These are phyloP conservation scores for Pantherophis guttatus DNA, from an alignment of 2,113 vertebrate species.

Conservation along the genomic window DNA sequence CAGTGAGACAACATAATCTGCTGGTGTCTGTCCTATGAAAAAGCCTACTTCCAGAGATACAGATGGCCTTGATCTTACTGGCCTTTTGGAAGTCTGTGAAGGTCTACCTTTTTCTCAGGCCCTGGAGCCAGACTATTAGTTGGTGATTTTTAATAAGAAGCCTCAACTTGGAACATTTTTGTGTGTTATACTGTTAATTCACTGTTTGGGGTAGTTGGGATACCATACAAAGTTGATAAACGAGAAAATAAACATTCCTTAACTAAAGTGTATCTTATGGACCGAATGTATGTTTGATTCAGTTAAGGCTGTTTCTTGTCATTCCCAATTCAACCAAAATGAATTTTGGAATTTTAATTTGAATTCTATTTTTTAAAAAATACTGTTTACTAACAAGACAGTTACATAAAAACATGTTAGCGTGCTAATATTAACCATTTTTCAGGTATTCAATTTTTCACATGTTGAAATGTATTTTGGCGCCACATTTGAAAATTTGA, in stretches of 20 bases:
- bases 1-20: not conserved
- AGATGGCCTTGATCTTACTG: too few species aligned
- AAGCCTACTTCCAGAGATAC: not conserved
- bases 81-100: not conserved
- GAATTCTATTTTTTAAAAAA: not conserved
- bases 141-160: not conserved
- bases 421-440: not conserved
- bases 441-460: not conserved
- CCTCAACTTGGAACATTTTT: not conserved
- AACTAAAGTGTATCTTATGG: not conserved
- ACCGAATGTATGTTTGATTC: not conserved
- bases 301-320: not conserved
- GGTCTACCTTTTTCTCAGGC: not conserved
- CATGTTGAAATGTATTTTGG: not conserved
- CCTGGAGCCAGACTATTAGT: not conserved
- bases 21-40: not conserved
- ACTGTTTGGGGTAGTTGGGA: not conserved
- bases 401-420: not conserved
- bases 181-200: not conserved
- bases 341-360: not conserved
- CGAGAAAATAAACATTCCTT: not conserved
- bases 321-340: not conserved
- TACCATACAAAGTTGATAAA: not conserved
- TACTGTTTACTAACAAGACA: not conserved
- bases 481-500: not conserved